These are phyloP conservation scores for Macrosteles quadrilineatus DNA, from an alignment of 1,140 invertebrate genomes.

Conservation along the genomic window DNA sequence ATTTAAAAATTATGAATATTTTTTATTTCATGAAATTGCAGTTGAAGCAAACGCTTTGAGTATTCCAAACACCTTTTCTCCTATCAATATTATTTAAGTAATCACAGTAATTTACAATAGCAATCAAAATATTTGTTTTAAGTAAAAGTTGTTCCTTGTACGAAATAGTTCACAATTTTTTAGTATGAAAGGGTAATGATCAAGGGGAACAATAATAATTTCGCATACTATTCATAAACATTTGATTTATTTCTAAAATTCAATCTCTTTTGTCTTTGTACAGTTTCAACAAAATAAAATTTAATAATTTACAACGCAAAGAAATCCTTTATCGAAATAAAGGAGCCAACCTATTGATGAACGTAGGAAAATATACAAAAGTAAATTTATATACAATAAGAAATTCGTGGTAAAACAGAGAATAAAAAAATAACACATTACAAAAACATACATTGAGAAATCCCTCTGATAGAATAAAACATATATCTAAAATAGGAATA, in stretches of 20 bases:
- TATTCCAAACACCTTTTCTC: too few species aligned
- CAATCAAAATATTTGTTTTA: too few species aligned
- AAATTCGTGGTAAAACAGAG: neutral
- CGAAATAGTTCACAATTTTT: too few species aligned
- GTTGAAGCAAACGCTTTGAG: too few species aligned
- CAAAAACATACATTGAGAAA: neutral
- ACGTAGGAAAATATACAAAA: constrained; percentile 13
- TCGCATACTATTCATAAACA: constrained; percentile 5
- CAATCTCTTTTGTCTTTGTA: neutral
- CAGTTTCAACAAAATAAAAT: constrained; percentile 14
- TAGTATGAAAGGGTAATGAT: too few species aligned
- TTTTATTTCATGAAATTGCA: too few species aligned
- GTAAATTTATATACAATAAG: constrained; percentile 8
- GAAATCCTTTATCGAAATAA: neutral
- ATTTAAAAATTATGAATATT: too few species aligned
- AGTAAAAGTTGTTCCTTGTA: too few species aligned
- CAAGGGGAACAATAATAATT: too few species aligned
- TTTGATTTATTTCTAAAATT: constrained; percentile 19
- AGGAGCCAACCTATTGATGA: neutral
- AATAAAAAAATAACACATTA: neutral
- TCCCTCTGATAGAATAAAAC: neutral
- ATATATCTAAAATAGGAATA: constrained; percentile 7
- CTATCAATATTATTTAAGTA: too few species aligned
- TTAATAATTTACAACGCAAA: neutral
- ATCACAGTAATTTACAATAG: too few species aligned